phyloP scores from a whole-genome alignment of 2,888 invertebrate genomes.

The Seladonia tumulorum region DNA sequence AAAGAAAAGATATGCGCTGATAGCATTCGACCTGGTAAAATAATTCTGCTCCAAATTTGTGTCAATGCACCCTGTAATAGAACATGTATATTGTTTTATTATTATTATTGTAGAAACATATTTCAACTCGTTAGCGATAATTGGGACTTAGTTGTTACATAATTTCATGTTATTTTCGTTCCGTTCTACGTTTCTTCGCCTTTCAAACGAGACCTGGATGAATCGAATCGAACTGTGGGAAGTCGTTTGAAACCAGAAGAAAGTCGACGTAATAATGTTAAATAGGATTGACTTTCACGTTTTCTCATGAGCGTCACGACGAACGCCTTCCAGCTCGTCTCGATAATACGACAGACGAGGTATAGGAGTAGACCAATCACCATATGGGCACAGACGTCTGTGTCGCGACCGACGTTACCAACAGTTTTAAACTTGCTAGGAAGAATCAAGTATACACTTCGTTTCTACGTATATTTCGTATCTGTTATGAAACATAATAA shows the following conservation, averaged over 20 bases:
- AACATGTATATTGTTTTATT: too few species aligned
- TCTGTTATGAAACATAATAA: too few species aligned
- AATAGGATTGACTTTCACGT: slow-evolving; percentile 9
- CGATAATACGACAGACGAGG: not conserved
- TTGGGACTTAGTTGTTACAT: not conserved
- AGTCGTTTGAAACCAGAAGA: slow-evolving; percentile 5
- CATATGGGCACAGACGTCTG: too few species aligned
- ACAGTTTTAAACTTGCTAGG: too few species aligned
- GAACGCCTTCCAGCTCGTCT: not conserved
- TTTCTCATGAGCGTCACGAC: not conserved
- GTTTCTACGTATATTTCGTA: too few species aligned
- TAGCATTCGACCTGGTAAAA: too few species aligned
- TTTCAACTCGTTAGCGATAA: not conserved
- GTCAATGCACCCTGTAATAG: too few species aligned
- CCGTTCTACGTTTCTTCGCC: not conserved
- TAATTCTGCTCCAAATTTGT: too few species aligned
- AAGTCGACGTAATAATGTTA: slow-evolving; percentile 1
- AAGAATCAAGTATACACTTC: too few species aligned
- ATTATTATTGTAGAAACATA: not conserved
- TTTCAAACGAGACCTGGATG: not conserved
- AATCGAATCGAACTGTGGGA: not conserved
- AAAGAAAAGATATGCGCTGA: not conserved
- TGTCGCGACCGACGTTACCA: too few species aligned
- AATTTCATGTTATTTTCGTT: not conserved
- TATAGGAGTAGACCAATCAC: too few species aligned